Conservation (phyloP, 2,888 invertebrate species). For the Anaspis maculata region DNA sequence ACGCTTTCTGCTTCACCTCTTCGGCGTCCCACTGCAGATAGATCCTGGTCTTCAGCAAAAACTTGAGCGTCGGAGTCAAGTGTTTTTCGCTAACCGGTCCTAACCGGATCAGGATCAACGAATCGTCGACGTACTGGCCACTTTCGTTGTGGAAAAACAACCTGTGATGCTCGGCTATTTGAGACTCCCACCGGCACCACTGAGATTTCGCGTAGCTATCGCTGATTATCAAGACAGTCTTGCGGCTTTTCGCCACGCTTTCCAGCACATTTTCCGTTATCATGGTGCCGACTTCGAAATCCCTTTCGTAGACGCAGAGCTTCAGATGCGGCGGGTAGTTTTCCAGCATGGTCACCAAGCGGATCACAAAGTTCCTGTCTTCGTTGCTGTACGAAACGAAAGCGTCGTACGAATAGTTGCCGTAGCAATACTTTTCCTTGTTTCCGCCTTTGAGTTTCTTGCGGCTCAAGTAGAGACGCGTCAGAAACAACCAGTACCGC, state of each 20-base stretch:
- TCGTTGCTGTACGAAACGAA: slow-evolving; percentile 55
- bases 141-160: slow-evolving; percentile 47
- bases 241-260: slow-evolving; percentile 55
- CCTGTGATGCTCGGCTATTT: slow-evolving; percentile 57
- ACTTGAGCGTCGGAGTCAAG: slow-evolving; percentile 52
- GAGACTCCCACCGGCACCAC: slow-evolving; percentile 66
- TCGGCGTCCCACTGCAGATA: slow-evolving; percentile 55
- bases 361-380: slow-evolving; percentile 53
- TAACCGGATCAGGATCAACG: slow-evolving; percentile 54
- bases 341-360: slow-evolving; percentile 54
- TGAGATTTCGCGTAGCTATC: slow-evolving; percentile 61
- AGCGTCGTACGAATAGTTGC: slow-evolving; percentile 48
- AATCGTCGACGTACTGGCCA: slow-evolving; percentile 47
- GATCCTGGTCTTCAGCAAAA: slow-evolving; percentile 54
- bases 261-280: slow-evolving; percentile 58
- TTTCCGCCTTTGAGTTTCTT: slow-evolving; percentile 26
- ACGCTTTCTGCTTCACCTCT: slow-evolving; percentile 32
- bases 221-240: slow-evolving; percentile 58
- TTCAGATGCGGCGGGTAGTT: slow-evolving; percentile 50
- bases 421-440: slow-evolving; percentile 20
- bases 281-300: slow-evolving; percentile 56
- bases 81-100: slow-evolving; percentile 50
- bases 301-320: slow-evolving; percentile 62
- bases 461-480: slow-evolving; percentile 46
- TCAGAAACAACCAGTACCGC: slow-evolving; percentile 49